phyloP scores from a whole-genome alignment of 2,888 invertebrate genomes.

The Marasmarcha lunaedactyla region DNA sequence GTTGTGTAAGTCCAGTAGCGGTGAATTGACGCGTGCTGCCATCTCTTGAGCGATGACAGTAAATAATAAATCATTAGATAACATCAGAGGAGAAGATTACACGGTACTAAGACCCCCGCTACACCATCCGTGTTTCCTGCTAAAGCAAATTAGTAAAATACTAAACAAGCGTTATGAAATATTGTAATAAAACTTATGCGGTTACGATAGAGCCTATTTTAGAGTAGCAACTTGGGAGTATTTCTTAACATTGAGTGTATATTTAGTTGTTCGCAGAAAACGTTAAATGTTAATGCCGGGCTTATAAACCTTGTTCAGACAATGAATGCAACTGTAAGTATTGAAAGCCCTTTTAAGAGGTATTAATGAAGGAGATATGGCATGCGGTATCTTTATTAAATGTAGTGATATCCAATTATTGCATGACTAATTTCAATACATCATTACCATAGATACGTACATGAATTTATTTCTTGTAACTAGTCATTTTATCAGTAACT shows the following conservation, averaged over 20 bases:
- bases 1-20: constrained; percentile 19
- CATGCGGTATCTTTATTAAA: no score
- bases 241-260: constrained; percentile 43
- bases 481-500: no score
- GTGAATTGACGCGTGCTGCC: constrained; percentile 59
- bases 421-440: no score
- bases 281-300: constrained; percentile 44
- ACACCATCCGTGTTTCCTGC: constrained; percentile 67
- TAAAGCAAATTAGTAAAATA: constrained; percentile 61
- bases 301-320: constrained; percentile 32
- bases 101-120: constrained; percentile 57
- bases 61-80: constrained; percentile 66
- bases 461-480: no score
- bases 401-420: no score
- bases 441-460: no score
- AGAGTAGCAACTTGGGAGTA: constrained; percentile 6
- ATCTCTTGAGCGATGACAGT: constrained; percentile 63
- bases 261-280: constrained; percentile 62
- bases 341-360: not conserved
- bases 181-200: constrained; percentile 15
- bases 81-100: constrained; percentile 67
- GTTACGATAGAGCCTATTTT: constrained; percentile 26
- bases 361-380: no score
- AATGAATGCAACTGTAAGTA: constrained; percentile 29
- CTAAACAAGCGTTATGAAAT: constrained; percentile 12